These are phyloP conservation scores for Dromas ardeola DNA, from an alignment of 2,113 vertebrate genomes.

Conservation along the genomic window DNA sequence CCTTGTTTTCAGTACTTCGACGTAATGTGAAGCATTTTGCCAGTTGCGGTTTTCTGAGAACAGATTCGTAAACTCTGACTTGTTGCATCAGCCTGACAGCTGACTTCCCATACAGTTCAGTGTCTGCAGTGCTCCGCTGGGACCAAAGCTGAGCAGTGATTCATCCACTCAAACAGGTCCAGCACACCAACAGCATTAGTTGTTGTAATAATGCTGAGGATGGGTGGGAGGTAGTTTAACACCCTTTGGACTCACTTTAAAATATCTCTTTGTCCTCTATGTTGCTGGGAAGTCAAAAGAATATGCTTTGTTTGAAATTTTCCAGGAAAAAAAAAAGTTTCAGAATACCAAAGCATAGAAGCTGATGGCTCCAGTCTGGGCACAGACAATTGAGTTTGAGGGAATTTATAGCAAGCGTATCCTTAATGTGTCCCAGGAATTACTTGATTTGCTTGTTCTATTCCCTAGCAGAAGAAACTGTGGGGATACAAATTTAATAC, in stretches of 20 bases:
- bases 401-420: constrained; percentile 70
- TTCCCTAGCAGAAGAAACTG: constrained; percentile 67
- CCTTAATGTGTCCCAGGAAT: constrained; percentile 73
- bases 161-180: background rate
- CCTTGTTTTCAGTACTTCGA: constrained; percentile 7
- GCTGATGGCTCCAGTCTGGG: constrained; percentile 70
- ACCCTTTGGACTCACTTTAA: background rate
- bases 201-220: background rate
- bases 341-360: constrained; percentile 62
- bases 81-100: constrained; percentile 67
- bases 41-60: constrained; percentile 53
- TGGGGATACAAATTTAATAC: constrained; percentile 66
- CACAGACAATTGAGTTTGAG: constrained; percentile 71
- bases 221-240: background rate
- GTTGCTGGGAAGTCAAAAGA: constrained; percentile 32
- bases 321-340: constrained; percentile 3
- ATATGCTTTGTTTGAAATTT: constrained; percentile 59
- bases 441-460: constrained; percentile 75
- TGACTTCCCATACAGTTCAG: constrained; percentile 8
- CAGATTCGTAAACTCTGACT: constrained; percentile 63
- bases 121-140: background rate
- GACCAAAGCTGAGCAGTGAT: constrained; percentile 7
- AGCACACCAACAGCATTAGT: background rate
- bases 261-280: constrained; percentile 29
- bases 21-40: background rate